These are phyloP conservation scores for Oxyscelio sp. DNA, from an alignment of 2,888 invertebrate species.

Conservation along the genomic window DNA sequence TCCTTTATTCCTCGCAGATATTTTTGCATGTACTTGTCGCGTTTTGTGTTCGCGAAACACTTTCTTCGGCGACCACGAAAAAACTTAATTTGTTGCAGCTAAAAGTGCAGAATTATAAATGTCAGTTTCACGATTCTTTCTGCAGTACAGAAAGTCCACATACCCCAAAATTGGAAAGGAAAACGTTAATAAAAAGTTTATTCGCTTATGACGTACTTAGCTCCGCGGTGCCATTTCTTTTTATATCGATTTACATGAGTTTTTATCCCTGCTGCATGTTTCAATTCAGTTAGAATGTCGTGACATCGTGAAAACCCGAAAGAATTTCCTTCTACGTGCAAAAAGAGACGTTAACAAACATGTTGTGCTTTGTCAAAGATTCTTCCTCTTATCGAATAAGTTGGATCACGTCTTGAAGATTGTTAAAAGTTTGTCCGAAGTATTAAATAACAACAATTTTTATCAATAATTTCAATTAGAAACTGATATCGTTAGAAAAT, in stretches of 20 bases:
- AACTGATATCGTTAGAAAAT: too few species aligned
- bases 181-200: neutral
- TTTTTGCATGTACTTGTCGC: neutral
- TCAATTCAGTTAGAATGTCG: neutral
- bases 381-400: neutral
- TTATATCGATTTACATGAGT: neutral
- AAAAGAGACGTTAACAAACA: neutral
- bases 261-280: neutral
- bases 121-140: conserved; percentile 18
- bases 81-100: neutral
- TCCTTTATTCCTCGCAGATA: too few species aligned
- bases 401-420: neutral
- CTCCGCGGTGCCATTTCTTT: neutral
- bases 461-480: too few species aligned
- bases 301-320: neutral
- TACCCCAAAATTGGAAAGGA: neutral
- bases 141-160: neutral
- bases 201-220: neutral
- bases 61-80: neutral
- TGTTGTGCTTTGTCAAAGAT: neutral
- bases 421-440: too few species aligned
- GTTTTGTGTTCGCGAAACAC: conserved; percentile 1
- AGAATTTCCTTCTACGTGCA: neutral
- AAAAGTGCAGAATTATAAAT: conserved; percentile 11
- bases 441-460: too few species aligned